phyloP scores from a whole-genome alignment of 2,888 invertebrate species.

The Tenthredo scrophulariae region DNA sequence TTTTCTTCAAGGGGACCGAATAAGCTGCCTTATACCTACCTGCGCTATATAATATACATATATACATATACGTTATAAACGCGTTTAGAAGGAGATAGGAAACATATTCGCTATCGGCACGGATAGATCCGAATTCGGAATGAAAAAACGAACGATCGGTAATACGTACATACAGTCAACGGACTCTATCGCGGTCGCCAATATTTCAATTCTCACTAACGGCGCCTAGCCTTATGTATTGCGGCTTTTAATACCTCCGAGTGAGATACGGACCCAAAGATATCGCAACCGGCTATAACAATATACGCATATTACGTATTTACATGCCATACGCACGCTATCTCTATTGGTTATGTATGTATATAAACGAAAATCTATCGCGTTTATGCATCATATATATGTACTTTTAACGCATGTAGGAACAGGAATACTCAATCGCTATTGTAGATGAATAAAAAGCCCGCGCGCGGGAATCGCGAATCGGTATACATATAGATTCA shows the following conservation, averaged over 20 bases:
- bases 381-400: not conserved
- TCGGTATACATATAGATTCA: not conserved
- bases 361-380: not conserved
- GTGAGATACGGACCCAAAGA: conserved; percentile 25
- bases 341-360: not conserved
- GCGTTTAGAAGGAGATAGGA: not conserved
- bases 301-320: not conserved
- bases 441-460: not conserved
- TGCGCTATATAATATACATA: not conserved
- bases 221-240: conserved; percentile 13
- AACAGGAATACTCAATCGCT: not conserved
- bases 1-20: conserved; percentile 5
- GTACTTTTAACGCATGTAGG: not conserved
- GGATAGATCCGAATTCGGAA: conserved; percentile 20
- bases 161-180: conserved; percentile 34
- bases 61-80: not conserved
- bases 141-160: conserved; percentile 6
- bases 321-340: conserved; percentile 3
- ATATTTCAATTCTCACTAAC: conserved; percentile 9
- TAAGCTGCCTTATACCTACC: not conserved
- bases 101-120: conserved; percentile 14
- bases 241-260: conserved; percentile 12
- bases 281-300: conserved; percentile 9
- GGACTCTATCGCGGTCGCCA: conserved; percentile 45
- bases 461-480: not conserved